Base-by-base conservation (phyloP, 2,113 vertebrate genomes). In the Uria aalge region DNA sequence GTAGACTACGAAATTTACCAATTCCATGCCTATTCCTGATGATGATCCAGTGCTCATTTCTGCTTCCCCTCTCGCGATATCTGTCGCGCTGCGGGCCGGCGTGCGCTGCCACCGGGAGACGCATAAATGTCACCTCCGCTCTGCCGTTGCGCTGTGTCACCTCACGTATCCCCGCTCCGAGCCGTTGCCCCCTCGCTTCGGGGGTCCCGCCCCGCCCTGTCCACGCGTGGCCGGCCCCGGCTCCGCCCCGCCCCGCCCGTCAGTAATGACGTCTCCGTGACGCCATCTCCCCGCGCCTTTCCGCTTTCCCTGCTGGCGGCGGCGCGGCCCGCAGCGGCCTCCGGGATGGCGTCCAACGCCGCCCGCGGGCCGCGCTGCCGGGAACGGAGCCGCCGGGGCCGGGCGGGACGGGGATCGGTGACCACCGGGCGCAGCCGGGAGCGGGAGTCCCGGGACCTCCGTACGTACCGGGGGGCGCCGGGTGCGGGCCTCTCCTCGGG, bases 211-310 rank as follows among this genome's bases (percentile, higher is more conserved):
- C 13, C 27, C 18, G 18, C 19, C 38, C 62, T 20, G 24, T 41
- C 22, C 59, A 11, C 12, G 48, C 48, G 48, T 50, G 22, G 6
- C 11, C 12, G 12, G 23, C 22, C 48, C 48, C 22, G 22, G 22
- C 53, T 55, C 27, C 53, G 27, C 32, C 20, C 56, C 56, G 19
- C 32, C 56, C 40, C 40, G 12, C 40, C 40, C 12, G 12, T 15
- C 23, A 9, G 4, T 27, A 12, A 30, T 53, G 76, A 64, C 60
- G 48, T 53, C 8, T 6, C 60, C 23, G 32, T 64, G 7, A 45
- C 84, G 73, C 48, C 43, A 69, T 50, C 60, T 1, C 3, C 0
- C 2, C 0, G 1, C 32, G 14, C 59, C 68, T 18, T 16, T 64
- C 52, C 22, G 45, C 11, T 40, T 40, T 36, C 32, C 27, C 15